Base-by-base conservation (phyloP, 23 tunicate genomes). In the Trididemnum nubilum region DNA sequence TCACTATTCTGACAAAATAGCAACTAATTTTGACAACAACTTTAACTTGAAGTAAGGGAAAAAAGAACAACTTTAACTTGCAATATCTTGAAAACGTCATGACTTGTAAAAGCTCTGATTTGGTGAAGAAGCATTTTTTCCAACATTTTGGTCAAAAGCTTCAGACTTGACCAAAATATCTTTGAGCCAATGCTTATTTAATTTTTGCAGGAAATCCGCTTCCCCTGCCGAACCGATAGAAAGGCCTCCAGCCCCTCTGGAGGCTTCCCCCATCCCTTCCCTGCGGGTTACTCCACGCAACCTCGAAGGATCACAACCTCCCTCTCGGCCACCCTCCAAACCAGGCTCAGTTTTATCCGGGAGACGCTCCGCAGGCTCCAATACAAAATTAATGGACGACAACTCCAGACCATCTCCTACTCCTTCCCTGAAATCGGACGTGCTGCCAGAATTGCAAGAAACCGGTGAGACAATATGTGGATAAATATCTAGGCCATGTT, bases 361-460 rank as follows among this genome's bases (percentile, higher is more conserved):
- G 15, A 28, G 75, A 33, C 37, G 5, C 5, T 33, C 75, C 37
- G n/a, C 36, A 27, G 21, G 5, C 38, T 70, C 75, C 75, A 15
- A 70, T 9, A 7, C 75, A 26, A 12, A 5, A 32, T 27, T 35
- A 26, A 21, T 61, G 5, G 26, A 61, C 67, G 29, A 61, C 67
- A 61, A 61, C 29, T 3, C 31, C 9, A 15, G 27, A 18, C 21
- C 31, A 2, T 70, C 75, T 18, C 75, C 75, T 28, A 35, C 44
- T 35, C 75, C 75, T 7, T 70, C 75, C 36, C 19, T 70, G 2
- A 70, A 32, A 70, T 70, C 75, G 3, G 75, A 32, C 21, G n/a
- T 30, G 4, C 75, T 70, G 2, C 75, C 75, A 35, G 44, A 30
- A 26, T 15, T 35, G 44, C 75, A 36, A 7, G 75, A 70, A 4